These are phyloP conservation scores for Poeciliopsis turneri DNA, from an alignment of 2,797 vertebrate genomes.

Conservation along the genomic window DNA sequence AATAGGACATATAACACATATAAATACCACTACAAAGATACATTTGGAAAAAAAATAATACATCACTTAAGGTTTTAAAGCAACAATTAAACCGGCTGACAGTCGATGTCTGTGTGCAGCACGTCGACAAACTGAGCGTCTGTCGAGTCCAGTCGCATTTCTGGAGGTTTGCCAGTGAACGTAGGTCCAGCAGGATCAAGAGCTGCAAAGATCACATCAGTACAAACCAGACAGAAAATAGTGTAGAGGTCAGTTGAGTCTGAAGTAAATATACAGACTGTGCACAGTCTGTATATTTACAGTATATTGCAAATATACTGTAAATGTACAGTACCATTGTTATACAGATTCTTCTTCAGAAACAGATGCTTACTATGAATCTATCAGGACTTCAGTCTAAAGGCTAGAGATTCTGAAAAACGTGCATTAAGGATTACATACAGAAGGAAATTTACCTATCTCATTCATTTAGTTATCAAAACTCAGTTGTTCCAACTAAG, in stretches of 20 bases:
- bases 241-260: background rate
- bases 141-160: constrained; percentile 81
- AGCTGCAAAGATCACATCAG: constrained; percentile 72
- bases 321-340: background rate
- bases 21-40: background rate
- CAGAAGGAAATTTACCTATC: background rate
- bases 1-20: background rate
- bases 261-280: background rate
- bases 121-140: constrained; percentile 94
- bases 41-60: background rate
- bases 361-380: background rate
- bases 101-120: constrained; percentile 89
- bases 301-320: background rate
- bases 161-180: constrained; percentile 72
- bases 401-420: background rate
- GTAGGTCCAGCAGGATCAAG: constrained; percentile 93
- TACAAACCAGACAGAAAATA: background rate
- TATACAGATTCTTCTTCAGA: background rate
- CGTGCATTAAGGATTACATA: background rate
- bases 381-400: background rate
- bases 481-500: background rate
- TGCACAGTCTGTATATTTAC: background rate
- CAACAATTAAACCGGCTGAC: constrained; percentile 67
- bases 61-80: background rate
- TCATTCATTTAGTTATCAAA: background rate